These are phyloP conservation scores for Pseudochaenichthys georgianus DNA, from an alignment of 2,797 vertebrate genomes.

Conservation along the genomic window DNA sequence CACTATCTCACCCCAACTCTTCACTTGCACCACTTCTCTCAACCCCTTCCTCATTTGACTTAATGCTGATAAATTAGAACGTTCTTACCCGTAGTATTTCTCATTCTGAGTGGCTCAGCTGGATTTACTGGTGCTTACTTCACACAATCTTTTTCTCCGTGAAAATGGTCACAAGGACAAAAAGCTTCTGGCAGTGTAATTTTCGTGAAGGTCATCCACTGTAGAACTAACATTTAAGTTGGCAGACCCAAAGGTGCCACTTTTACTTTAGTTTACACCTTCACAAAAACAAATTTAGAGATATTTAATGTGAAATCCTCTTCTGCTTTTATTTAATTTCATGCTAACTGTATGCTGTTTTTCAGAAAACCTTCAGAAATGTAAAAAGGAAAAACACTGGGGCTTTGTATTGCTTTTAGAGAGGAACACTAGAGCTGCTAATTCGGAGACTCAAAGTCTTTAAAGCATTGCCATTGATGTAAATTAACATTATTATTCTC, in stretches of 20 bases:
- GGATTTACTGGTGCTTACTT: constrained; percentile 52
- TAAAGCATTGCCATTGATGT: constrained; percentile 67
- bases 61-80: constrained; percentile 79
- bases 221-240: constrained; percentile 6
- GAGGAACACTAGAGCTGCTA: constrained; percentile 46
- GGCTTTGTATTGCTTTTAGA: constrained; percentile 48
- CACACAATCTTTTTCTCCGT: constrained; percentile 34
- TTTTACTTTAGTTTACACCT: background rate
- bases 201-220: constrained; percentile 26
- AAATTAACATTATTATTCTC: constrained; percentile 69
- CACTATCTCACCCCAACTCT: constrained; percentile 22
- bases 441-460: constrained; percentile 69
- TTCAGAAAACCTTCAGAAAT: constrained; percentile 31
- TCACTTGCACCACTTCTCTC: constrained; percentile 43
- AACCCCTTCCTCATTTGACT: constrained; percentile 67
- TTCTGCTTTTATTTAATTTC: constrained; percentile 2
- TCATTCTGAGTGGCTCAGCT: constrained; percentile 53
- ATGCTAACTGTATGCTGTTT: background rate
- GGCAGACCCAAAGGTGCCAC: background rate
- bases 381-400: constrained; percentile 31
- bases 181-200: constrained; percentile 16
- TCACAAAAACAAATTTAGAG: constrained; percentile 1
- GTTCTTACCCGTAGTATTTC: constrained; percentile 56
- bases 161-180: constrained; percentile 46
- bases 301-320: background rate